A percentile compares a stretch with the other conserved stretches of the same genome.
These are phyloP conservation scores for Polia nebulosa DNA, from an alignment of 2,888 invertebrate genomes.

Conservation along the genomic window DNA sequence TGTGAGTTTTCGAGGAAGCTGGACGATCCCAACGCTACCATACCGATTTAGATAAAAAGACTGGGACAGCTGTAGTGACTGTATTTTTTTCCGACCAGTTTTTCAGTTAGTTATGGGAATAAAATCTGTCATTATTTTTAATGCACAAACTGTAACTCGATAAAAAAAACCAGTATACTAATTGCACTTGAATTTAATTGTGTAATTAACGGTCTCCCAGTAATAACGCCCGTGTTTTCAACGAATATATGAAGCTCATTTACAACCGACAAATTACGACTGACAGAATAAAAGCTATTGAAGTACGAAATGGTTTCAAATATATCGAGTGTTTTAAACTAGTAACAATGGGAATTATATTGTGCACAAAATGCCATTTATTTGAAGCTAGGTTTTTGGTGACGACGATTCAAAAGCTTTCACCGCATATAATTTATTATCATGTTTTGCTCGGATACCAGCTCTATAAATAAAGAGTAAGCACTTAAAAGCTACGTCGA, in stretches of 20 bases:
- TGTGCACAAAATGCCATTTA: conserved; percentile 36
- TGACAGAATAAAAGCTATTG: conserved; percentile 50
- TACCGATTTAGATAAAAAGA: conserved; percentile 24
- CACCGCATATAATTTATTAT: conserved; percentile 64
- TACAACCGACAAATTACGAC: conserved; percentile 45
- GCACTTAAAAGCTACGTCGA: conserved; percentile 64
- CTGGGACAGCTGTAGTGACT: conserved; percentile 3
- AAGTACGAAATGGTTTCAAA: conserved; percentile 48
- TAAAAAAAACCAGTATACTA: conserved; percentile 5
- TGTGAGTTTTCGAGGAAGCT: conserved; percentile 32
- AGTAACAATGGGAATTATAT: conserved; percentile 43
- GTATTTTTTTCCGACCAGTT: not conserved
- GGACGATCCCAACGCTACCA: conserved; percentile 12
- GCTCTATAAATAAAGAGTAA: conserved; percentile 66
- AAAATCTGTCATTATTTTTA: conserved; percentile 1
- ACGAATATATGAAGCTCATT: conserved; percentile 48
- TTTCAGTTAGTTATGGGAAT: conserved; percentile 7
- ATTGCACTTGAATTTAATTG: conserved; percentile 31
- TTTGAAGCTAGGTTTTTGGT: conserved; percentile 49
- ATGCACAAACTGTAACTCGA: too few relatives aligned
- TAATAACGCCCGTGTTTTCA: conserved; percentile 41
- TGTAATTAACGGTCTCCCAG: conserved; percentile 35
- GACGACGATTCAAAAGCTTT: conserved; percentile 62
- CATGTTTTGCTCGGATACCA: conserved; percentile 63
- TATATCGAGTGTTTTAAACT: conserved; percentile 45